These are phyloP conservation scores for Eugnorisma glareosa DNA, from an alignment of 2,888 invertebrate species.

Conservation along the genomic window DNA sequence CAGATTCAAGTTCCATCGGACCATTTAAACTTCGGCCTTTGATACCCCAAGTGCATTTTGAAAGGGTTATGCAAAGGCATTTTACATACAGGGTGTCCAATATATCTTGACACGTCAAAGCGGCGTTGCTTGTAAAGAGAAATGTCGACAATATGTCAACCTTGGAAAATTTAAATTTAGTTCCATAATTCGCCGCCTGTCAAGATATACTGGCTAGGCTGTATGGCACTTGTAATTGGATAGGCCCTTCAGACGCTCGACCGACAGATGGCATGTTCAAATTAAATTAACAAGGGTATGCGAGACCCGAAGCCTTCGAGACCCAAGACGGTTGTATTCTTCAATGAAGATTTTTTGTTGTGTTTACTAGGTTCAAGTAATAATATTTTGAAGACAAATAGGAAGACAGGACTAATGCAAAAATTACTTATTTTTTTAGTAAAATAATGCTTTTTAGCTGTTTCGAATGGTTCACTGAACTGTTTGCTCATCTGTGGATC, in stretches of 20 bases:
- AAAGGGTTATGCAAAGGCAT: constrained; percentile 69
- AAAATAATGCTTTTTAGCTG: neutral
- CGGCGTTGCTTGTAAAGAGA: constrained; percentile 21
- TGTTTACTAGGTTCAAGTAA: constrained; percentile 5
- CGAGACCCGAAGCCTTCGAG: constrained; percentile 70
- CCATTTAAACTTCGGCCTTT: constrained; percentile 62
- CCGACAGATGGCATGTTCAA: constrained; percentile 85
- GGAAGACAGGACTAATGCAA: neutral
- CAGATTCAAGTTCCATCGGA: constrained; percentile 46
- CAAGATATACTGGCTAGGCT: constrained; percentile 53
- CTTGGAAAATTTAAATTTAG: constrained; percentile 56
- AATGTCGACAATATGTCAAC: constrained; percentile 53
- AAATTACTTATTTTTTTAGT: neutral
- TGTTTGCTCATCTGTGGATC: neutral
- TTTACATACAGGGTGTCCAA: constrained; percentile 68
- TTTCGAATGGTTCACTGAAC: neutral
- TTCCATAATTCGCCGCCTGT: constrained; percentile 54
- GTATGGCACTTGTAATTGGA: constrained; percentile 78
- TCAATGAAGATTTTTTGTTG: constrained; percentile 47
- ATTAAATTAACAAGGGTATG: constrained; percentile 86
- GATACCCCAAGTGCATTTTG: constrained; percentile 64
- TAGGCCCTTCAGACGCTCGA: constrained; percentile 76
- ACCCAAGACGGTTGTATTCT: constrained; percentile 77
- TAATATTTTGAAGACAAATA: constrained; percentile 8
- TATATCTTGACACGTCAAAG: constrained; percentile 20